These are phyloP conservation scores for Dromococcyx pavoninus DNA, from an alignment of 2,797 vertebrate genomes.

Conservation along the genomic window DNA sequence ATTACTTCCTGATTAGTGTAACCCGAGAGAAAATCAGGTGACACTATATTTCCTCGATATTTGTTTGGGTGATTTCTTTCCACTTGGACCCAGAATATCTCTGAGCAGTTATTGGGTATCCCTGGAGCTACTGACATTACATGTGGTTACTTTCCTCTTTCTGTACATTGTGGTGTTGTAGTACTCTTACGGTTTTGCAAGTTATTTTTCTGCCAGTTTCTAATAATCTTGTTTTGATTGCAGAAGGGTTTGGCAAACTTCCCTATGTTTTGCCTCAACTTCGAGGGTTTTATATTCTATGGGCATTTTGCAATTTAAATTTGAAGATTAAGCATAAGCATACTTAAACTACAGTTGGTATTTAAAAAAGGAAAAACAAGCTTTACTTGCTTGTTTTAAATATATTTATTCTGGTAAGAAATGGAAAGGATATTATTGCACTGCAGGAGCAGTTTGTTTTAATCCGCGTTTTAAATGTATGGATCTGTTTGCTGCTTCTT, in stretches of 20 bases:
- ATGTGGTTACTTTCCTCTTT: not conserved
- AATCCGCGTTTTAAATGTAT: not conserved
- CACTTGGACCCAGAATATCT: not conserved
- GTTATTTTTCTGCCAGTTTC: not conserved
- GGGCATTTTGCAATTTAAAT: not conserved
- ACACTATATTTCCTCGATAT: not conserved
- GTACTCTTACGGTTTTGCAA: not conserved
- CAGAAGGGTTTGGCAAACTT: not conserved
- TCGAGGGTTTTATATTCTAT: not conserved
- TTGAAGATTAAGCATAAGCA: not conserved
- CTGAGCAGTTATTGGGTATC: not conserved
- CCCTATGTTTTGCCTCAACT: not conserved
- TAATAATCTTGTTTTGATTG: not conserved
- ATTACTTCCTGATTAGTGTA: not conserved
- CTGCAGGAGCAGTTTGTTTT: not conserved
- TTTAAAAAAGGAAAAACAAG: not conserved
- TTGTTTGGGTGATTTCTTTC: not conserved
- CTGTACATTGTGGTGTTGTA: not conserved
- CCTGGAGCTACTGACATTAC: not conserved
- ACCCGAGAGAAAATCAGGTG: not conserved
- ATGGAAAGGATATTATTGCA: not conserved
- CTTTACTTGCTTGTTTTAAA: not conserved
- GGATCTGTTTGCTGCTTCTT: not conserved
- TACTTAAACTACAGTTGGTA: not conserved
- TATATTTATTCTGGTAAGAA: not conserved